Conservation (phyloP, 2,113 vertebrate genomes). For the zebrafish (Danio rerio) region GRCz12tu NC_133196.1:42726501-42727000, state of each 20-base stretch:
- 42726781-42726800: conserved; percentile 56
- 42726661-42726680: conserved; percentile 98
- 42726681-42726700: conserved; percentile 86
- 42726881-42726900: conserved; percentile 29
- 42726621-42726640: conserved; percentile 98
- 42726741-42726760: neutral
- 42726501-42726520: conserved; percentile 98
- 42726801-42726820: conserved; percentile 72
- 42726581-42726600: conserved; percentile 95
- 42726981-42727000: no score
- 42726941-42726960: no score
- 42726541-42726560: conserved; percentile 97
- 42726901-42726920: conserved; percentile 9
- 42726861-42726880: conserved; percentile 45
- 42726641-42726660: conserved; percentile 99
- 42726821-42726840: conserved; percentile 65
- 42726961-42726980: no score
- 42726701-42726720: neutral
- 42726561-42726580: conserved; percentile 99
- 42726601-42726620: conserved; percentile 97
- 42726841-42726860: conserved; percentile 67
- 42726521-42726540: conserved; percentile 94
- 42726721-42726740: conserved; percentile 31
- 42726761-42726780: neutral
- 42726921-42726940: neutral